These are phyloP conservation scores for Hypomecis atomaria DNA, from an alignment of 2,888 invertebrate species.

Conservation along the genomic window DNA sequence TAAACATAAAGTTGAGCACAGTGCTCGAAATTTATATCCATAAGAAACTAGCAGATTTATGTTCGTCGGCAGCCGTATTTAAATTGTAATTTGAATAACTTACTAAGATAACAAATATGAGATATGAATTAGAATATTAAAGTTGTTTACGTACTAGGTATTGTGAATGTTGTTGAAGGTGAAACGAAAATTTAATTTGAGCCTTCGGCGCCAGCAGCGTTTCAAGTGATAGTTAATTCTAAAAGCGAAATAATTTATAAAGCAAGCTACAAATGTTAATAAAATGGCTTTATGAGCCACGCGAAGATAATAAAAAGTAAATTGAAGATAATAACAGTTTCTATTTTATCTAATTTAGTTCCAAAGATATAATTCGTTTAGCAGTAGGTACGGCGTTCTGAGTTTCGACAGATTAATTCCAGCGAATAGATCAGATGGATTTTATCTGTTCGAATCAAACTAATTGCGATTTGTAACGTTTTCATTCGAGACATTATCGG, in stretches of 20 bases:
- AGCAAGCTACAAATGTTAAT: constrained; percentile 10
- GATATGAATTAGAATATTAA: constrained; percentile 30
- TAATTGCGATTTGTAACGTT: constrained; percentile 70
- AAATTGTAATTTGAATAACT: constrained; percentile 39
- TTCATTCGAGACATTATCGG: constrained; percentile 53
- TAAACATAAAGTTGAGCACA: constrained; percentile 34
- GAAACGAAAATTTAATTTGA: constrained; percentile 14
- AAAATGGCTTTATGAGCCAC: constrained; percentile 10
- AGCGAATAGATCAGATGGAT: constrained; percentile 65
- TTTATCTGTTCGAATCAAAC: constrained; percentile 67
- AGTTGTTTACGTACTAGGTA: constrained; percentile 16
- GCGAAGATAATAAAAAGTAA: constrained; percentile 51
- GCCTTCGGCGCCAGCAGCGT: background rate
- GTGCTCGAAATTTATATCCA: constrained; percentile 38
- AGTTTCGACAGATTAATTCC: constrained; percentile 58
- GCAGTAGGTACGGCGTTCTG: constrained; percentile 44
- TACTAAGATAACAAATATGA: constrained; percentile 25
- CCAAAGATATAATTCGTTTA: constrained; percentile 32
- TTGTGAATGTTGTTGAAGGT: constrained; percentile 17
- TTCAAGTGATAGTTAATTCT: constrained; percentile 14
- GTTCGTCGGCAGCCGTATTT: constrained; percentile 31
- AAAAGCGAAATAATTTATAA: constrained; percentile 11
- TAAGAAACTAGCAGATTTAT: constrained; percentile 43
- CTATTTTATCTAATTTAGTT: constrained; percentile 11
- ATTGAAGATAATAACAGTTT: constrained; percentile 54